phyloP scores from a whole-genome alignment of 2,113 vertebrate species.

The Spilogale gracilis region DNA sequence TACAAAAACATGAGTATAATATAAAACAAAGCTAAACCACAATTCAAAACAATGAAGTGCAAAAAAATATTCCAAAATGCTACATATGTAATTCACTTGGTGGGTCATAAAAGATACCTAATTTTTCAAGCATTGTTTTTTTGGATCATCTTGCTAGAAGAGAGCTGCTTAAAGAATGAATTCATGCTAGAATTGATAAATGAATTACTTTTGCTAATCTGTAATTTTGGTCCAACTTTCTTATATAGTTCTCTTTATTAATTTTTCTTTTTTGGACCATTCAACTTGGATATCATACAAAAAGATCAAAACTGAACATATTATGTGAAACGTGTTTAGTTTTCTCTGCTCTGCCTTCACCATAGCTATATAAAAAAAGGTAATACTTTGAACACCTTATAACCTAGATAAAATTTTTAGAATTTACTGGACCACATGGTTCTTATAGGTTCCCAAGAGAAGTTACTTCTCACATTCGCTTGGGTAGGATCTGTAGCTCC shows the following conservation, averaged over 20 bases:
- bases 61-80: background rate
- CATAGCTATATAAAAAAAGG: background rate
- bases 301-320: background rate
- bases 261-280: conserved; percentile 28
- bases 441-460: background rate
- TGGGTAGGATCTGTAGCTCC: background rate
- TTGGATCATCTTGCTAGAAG: background rate
- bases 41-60: background rate
- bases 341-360: background rate
- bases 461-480: background rate
- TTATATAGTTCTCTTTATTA: background rate
- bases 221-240: background rate
- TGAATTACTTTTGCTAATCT: conserved; percentile 32
- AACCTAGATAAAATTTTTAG: background rate
- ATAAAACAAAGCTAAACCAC: conserved; percentile 9
- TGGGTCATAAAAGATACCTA: background rate
- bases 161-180: background rate
- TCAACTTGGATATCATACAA: background rate
- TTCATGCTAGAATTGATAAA: background rate
- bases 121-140: background rate
- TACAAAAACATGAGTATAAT: background rate
- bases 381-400: background rate
- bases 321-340: background rate
- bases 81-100: background rate
- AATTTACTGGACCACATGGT: background rate